These are phyloP conservation scores for Meleagris gallopavo DNA, from an alignment of 2,113 vertebrate genomes.

Conservation along the genomic window DNA sequence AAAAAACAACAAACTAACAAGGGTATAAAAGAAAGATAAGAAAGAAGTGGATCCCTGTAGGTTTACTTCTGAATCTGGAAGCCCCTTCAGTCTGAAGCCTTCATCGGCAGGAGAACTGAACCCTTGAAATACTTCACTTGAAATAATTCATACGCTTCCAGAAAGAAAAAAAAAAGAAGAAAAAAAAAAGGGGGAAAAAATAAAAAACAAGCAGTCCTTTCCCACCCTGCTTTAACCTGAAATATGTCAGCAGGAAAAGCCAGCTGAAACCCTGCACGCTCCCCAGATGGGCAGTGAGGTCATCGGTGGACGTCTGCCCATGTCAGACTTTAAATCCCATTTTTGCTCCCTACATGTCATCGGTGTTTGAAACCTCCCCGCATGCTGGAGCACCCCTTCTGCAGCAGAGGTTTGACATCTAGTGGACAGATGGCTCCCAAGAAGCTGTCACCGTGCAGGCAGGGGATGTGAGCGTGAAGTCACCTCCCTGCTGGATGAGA, in stretches of 20 bases:
- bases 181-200: accelerated
- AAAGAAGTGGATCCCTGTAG: not conserved
- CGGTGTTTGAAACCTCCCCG: not conserved
- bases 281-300: not conserved
- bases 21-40: not conserved
- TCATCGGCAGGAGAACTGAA: not conserved
- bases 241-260: not conserved
- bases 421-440: not conserved
- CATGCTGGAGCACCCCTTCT: not conserved
- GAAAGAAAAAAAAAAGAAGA: not conserved
- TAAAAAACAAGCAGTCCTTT: not conserved
- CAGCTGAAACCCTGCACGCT: not conserved
- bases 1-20: too few relatives aligned
- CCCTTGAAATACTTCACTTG: not conserved
- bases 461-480: not conserved
- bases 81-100: not conserved
- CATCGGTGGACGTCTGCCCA: accelerated
- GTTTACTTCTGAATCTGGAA: not conserved
- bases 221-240: not conserved
- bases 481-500: not conserved
- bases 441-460: not conserved
- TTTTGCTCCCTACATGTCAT: not conserved
- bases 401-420: conserved; percentile 13
- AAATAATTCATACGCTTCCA: not conserved
- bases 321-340: not conserved